Conservation (phyloP, 2,113 vertebrate genomes). For the Papio anubis region DNA sequence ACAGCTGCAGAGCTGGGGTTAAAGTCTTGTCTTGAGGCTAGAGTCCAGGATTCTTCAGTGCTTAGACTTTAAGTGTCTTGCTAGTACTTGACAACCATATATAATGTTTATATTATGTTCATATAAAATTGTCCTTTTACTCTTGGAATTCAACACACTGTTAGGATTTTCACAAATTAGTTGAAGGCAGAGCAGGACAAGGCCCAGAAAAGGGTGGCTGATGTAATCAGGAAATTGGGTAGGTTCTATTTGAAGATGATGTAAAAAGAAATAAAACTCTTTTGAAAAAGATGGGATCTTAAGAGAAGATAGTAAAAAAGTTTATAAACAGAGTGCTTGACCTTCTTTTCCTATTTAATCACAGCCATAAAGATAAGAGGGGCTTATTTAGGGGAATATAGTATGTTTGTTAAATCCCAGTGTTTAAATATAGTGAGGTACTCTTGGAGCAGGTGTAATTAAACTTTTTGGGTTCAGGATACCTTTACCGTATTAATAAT, state of each 20-base stretch:
- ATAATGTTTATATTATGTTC: background rate
- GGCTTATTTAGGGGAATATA: background rate
- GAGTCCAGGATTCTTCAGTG: background rate
- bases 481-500: slow-evolving; percentile 23
- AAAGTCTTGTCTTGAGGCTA: background rate
- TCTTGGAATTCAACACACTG: background rate
- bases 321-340: background rate
- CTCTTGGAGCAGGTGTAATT: background rate
- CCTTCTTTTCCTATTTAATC: background rate
- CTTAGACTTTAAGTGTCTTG: slow-evolving; percentile 2
- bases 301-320: background rate
- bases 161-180: background rate
- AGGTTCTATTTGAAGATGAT: background rate
- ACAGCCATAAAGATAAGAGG: background rate
- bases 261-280: background rate
- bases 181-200: background rate
- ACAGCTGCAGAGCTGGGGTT: background rate
- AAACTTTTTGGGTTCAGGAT: background rate
- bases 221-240: background rate
- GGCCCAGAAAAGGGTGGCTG: background rate
- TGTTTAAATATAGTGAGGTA: background rate
- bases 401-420: background rate
- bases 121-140: background rate
- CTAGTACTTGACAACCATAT: background rate
- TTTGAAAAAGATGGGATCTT: slow-evolving; percentile 16